phyloP scores from a whole-genome alignment of 2,888 invertebrate genomes.

The Folsomia manolachei region DNA sequence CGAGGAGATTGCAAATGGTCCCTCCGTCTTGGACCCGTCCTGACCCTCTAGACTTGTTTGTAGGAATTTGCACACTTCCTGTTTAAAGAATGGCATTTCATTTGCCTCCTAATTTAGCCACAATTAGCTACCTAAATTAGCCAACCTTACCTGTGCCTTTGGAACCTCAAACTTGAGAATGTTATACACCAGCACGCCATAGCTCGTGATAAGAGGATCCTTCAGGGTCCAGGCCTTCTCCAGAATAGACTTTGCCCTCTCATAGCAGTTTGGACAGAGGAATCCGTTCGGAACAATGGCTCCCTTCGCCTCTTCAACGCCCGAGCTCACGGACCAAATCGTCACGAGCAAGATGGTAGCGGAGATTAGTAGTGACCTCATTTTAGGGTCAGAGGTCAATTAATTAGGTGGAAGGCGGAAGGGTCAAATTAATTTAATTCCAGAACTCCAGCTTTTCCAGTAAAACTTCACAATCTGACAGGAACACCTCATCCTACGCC shows the following conservation, averaged over 20 bases:
- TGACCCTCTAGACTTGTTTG: constrained; percentile 36
- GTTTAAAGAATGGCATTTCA: constrained; percentile 6
- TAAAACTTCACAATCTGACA: no score
- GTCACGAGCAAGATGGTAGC: constrained; percentile 28
- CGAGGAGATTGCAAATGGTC: constrained; percentile 34
- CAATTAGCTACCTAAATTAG: no score
- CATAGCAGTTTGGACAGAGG: constrained; percentile 28
- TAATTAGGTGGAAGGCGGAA: no score
- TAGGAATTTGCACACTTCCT: constrained; percentile 47
- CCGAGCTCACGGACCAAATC: constrained; percentile 39
- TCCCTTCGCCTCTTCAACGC: constrained; percentile 33
- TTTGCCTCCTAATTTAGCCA: no score
- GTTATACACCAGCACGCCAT: constrained; percentile 38
- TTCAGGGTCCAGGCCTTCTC: constrained; percentile 39
- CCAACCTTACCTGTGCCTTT: constrained; percentile 43
- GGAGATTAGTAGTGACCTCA: constrained; percentile 6
- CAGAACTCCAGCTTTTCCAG: no score
- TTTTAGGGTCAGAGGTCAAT: no score
- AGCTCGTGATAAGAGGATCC: constrained; percentile 40
- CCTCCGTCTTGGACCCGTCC: constrained; percentile 45
- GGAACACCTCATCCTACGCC: no score
- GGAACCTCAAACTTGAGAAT: constrained; percentile 39
- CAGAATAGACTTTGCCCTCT: constrained; percentile 35
- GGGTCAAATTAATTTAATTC: no score
- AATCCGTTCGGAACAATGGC: constrained; percentile 27